Conservation (phyloP, 2,888 invertebrate species). For the Lydus trimaculatus region DNA sequence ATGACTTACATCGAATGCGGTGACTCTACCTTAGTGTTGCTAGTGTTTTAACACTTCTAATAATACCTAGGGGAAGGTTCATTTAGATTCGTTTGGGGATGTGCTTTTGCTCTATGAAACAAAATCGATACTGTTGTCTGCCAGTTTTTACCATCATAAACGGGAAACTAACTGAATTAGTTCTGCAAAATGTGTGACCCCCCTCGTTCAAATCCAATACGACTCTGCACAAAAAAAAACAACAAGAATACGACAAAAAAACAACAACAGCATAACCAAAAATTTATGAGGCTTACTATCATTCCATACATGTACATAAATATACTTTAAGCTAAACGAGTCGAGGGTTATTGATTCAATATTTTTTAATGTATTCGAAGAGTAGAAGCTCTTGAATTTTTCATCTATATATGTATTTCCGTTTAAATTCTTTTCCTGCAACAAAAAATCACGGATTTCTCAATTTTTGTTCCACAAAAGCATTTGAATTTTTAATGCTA, state of each 20-base stretch:
- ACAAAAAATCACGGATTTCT: not conserved
- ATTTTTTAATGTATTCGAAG: not conserved
- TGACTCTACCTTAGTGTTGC: too few relatives aligned
- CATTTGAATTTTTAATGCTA: not conserved
- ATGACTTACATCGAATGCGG: too few relatives aligned
- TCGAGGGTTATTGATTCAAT: not conserved
- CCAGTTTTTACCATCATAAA: not conserved
- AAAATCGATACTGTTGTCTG: not conserved
- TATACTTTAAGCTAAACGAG: not conserved
- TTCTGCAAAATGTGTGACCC: not conserved
- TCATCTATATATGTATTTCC: not conserved
- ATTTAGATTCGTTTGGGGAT: not conserved
- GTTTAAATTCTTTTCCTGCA: not conserved
- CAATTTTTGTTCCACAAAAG: not conserved
- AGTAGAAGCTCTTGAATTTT: not conserved
- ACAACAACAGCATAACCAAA: not conserved
- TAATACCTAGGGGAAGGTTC: not conserved
- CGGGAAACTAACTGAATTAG: not conserved
- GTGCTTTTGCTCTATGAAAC: not conserved
- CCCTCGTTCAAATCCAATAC: not conserved
- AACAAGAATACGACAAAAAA: not conserved
- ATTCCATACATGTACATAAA: not conserved
- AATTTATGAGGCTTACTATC: slow-evolving; percentile 7
- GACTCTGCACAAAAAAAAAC: not conserved
- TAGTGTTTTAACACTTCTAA: too few relatives aligned